These are phyloP conservation scores for Aphelenchoides fujianensis DNA, from an alignment of 1,140 invertebrate genomes.

Conservation along the genomic window DNA sequence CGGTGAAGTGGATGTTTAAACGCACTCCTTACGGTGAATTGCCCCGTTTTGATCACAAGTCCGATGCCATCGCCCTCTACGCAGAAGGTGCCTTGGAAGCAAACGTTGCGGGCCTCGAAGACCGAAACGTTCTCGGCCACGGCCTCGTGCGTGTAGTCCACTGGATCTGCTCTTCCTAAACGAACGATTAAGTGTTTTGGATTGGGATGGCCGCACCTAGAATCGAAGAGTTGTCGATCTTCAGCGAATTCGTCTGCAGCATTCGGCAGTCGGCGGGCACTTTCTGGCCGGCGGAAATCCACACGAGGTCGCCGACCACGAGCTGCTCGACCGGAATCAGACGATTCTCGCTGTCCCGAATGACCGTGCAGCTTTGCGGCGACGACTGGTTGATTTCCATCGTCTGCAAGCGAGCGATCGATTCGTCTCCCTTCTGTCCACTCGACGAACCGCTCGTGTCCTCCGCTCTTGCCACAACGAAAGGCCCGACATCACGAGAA, in stretches of 20 bases:
- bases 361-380: slow-evolving; percentile 72
- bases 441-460: slow-evolving; percentile 34
- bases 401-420: no score
- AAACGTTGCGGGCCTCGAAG: slow-evolving; percentile 43
- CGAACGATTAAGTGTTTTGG: neutral
- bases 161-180: slow-evolving; percentile 71
- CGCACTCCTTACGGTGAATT: slow-evolving; percentile 41
- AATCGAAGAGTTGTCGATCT: slow-evolving; percentile 73
- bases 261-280: slow-evolving; percentile 47
- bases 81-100: slow-evolving; percentile 47
- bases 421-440: no score
- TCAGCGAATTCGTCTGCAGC: slow-evolving; percentile 60
- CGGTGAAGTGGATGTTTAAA: neutral
- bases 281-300: slow-evolving; percentile 17
- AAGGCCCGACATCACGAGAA: slow-evolving; percentile 41
- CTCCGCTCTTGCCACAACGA: slow-evolving; percentile 48
- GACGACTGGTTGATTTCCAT: slow-evolving; percentile 29
- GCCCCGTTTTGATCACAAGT: slow-evolving; percentile 42
- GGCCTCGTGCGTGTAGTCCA: slow-evolving; percentile 32
- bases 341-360: slow-evolving; percentile 41
- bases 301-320: slow-evolving; percentile 48
- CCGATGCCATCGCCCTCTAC: slow-evolving; percentile 50
- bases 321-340: slow-evolving; percentile 37
- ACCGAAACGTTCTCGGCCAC: slow-evolving; percentile 28
- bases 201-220: slow-evolving; percentile 63